Evolutionary conservation across 2,113 vertebrate species (phyloP), one percentile per base, ranked within the genome.

Genomic region (Falcunculus frontatus): DNA sequence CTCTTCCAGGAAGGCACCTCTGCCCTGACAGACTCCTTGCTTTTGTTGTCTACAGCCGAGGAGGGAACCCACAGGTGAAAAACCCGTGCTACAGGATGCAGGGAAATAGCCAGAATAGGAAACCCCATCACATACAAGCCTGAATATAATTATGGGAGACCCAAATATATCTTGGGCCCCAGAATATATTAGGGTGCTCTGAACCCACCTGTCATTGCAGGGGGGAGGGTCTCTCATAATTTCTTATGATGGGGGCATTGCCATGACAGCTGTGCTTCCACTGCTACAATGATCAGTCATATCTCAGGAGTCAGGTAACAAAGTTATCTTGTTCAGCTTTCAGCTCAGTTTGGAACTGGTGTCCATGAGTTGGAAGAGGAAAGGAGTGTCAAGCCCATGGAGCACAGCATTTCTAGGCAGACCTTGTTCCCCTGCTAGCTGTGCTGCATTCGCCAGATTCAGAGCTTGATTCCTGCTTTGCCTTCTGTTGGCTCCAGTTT

Each of bases 341-440:
- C 37, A 80, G 21, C 14, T 90, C 53, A 39, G 12, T 22, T 72
- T 88, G 30, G 21, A 46, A 12, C n/a, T 60, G 46, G 1, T 47
- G 20, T 44, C 59, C n/a, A 23, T 19, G 17, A 80, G 4, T 29
- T 83, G 46, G 57, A 90, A 72, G 33, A 72, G 12, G 18, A 67
- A 82, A 68, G 25, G 9, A 68, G 5, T 7, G 5, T 27, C 1
- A 1, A 79, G 17, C 9, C 47, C 3, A 0, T 6, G 23, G 30
- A 67, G 10, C 0, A 0, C 0, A 2, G 52, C 35, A 39, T 42
- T 84, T 87, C 53, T 69, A 53, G 25, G 16, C 1, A 1, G 39
- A 63, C 18, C 18, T 35, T 64, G 10, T 75, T 63, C 14, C 20
- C 50, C 41, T 69, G 53, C 63, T 35, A 63, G 26, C n/a, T n/a